Percentiles rank a stretch among this genome's conserved stretches.
These are phyloP conservation scores for Plagodis dolabraria DNA, from an alignment of 2,888 invertebrate species.

Conservation along the genomic window DNA sequence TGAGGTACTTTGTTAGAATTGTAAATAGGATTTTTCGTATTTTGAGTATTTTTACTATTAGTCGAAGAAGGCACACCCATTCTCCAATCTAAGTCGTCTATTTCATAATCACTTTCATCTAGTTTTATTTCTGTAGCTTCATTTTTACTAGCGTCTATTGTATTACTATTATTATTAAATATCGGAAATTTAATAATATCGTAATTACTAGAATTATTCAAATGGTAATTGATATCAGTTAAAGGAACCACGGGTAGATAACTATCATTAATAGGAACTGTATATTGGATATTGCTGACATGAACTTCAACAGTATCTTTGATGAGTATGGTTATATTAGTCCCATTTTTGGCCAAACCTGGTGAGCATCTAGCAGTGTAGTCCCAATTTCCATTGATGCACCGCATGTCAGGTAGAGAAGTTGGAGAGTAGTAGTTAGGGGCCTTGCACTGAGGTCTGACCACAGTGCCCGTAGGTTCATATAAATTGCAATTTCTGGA, in stretches of 20 bases:
- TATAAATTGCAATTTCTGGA: slow-evolving; percentile 19
- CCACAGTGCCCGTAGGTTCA: slow-evolving; percentile 27
- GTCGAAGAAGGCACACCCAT: slow-evolving; percentile 35
- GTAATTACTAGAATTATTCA: neutral
- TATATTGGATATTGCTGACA: slow-evolving; percentile 36
- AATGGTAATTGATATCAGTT: slow-evolving; percentile 1
- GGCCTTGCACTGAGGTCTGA: slow-evolving; percentile 26
- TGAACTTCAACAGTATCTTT: slow-evolving; percentile 55
- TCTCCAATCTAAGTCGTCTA: slow-evolving; percentile 54
- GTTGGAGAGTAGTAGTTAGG: slow-evolving; percentile 31
- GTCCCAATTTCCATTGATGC: slow-evolving; percentile 30
- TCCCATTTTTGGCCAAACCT: slow-evolving; percentile 51
- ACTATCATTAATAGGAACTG: slow-evolving; percentile 17
- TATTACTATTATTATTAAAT: slow-evolving; percentile 6
- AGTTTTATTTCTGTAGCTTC: slow-evolving; percentile 14
- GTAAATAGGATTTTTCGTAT: neutral
- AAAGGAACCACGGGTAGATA: slow-evolving; percentile 13
- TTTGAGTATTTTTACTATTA: slow-evolving; percentile 5
- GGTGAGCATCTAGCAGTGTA: slow-evolving; percentile 27
- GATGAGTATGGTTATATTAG: slow-evolving; percentile 58
- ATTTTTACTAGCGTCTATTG: slow-evolving; percentile 7
- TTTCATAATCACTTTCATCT: slow-evolving; percentile 44
- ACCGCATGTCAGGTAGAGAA: slow-evolving; percentile 25
- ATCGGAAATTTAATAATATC: neutral
- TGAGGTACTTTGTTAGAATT: neutral